Evolutionary conservation across 2,113 vertebrate genomes (phyloP), one percentile per base, ranked within the genome.

Genomic region (Periophthalmodon schlosseri): DNA sequence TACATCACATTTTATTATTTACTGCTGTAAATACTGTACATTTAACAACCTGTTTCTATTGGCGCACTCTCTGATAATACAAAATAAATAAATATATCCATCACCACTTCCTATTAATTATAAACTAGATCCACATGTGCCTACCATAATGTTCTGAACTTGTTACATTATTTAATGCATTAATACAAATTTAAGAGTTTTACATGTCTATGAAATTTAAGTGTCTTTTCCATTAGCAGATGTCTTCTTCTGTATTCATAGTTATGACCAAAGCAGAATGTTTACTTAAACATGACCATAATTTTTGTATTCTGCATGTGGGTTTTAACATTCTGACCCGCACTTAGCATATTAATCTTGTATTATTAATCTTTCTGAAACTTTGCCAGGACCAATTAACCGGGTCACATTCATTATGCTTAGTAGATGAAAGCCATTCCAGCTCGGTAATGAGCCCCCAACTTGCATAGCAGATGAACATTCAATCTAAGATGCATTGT

Each of bases 401-500:
- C 77, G 68, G 78, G 78, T 88, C 84, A 86, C 49, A 86, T 79
- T 76, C 67, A 78, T 86, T 78, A 86, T 86, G 82, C 88, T 85
- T 56, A 24, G 73, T 69, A 79, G 87, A 86, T 80, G 34, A 86
- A 72, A 78, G 73, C 75, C 60, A 70, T 78, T 79, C 66, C 64
- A 74, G 83, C 70, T 82, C 24, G 18, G n/a, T 82, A 81, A 88
- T 74, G 76, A 86, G 77, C 34, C 39, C 70, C 61, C 18, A 50
- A 23, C 47, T 64, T 57, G 68, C 77, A 81, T 9, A 71, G 61
- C n/a, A 65, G 69, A 11, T 10, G 36, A 54, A 57, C 12, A 20
- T 50, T 56, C 77, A 67, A 82, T 70, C 21, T 60, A 44, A 77
- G 52, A 72, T 70, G 10, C 11, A 34, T 23, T 67, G n/a, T 72